These are phyloP conservation scores for Nyctalus aviator DNA, from an alignment of 2,797 vertebrate species.

Conservation along the genomic window DNA sequence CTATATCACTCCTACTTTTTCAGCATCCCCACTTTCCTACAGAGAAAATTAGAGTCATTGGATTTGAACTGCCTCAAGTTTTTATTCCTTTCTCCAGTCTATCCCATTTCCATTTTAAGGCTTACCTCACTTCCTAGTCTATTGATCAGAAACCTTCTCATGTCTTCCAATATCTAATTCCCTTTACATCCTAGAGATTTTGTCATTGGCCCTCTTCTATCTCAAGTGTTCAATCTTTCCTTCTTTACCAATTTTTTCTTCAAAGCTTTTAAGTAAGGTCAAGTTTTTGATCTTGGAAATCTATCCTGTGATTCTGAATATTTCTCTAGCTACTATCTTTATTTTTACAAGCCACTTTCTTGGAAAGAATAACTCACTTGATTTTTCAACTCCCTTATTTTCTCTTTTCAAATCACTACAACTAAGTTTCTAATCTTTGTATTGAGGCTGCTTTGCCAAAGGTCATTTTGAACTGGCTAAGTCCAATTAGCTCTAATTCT, in stretches of 20 bases:
- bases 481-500: neutral
- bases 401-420: neutral
- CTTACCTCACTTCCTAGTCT: neutral
- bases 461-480: neutral
- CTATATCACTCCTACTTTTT: neutral
- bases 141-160: neutral
- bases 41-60: neutral
- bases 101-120: constrained; percentile 36
- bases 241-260: constrained; percentile 13
- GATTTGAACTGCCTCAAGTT: neutral
- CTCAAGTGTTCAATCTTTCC: neutral
- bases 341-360: constrained; percentile 41
- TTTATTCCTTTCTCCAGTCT: neutral
- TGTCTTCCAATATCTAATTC: neutral
- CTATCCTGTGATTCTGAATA: neutral
- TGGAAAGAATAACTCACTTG: constrained; percentile 26
- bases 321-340: constrained; percentile 9
- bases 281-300: constrained; percentile 15
- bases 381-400: constrained; percentile 26
- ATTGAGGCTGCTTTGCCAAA: constrained; percentile 7
- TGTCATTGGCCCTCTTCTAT: neutral
- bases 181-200: neutral
- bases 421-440: neutral
- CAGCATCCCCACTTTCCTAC: neutral
- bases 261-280: neutral